Evolutionary conservation across 2,113 vertebrate species (phyloP).

Genomic region (Protobothrops mucrosquamatus): DNA sequence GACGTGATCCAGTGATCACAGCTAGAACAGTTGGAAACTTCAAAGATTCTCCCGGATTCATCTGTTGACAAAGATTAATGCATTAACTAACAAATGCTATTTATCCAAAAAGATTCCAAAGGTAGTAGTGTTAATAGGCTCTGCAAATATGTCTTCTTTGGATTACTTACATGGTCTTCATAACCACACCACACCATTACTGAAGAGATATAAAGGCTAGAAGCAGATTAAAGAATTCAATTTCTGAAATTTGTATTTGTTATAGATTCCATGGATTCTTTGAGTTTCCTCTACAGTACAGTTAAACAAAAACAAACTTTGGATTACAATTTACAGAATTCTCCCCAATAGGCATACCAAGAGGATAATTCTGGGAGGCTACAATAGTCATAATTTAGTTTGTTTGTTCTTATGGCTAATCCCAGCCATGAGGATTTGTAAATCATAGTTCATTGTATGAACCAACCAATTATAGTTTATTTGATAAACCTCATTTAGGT

Average conservation of each 20-base stretch:
- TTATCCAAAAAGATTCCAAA: neutral
- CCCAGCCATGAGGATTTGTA: neutral
- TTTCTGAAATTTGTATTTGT: neutral
- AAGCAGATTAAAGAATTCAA: neutral
- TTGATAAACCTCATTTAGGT: neutral
- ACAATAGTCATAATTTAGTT: neutral
- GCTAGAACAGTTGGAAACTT: slow-evolving; percentile 66
- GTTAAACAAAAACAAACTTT: neutral
- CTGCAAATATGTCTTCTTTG: neutral
- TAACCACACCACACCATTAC: neutral
- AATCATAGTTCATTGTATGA: neutral
- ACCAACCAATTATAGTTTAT: neutral
- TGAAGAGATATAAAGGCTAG: neutral
- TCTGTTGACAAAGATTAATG: slow-evolving; percentile 33
- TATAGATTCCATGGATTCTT: neutral
- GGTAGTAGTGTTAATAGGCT: too few species aligned
- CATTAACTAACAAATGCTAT: neutral
- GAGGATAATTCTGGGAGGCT: neutral
- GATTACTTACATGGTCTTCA: neutral
- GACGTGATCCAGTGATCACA: slow-evolving; percentile 63
- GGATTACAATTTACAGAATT: neutral
- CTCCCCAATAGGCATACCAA: neutral
- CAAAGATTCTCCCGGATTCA: slow-evolving; percentile 58
- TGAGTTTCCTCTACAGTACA: neutral
- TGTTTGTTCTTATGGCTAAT: neutral